Percentiles rank a stretch among this genome's conserved stretches.
Conservation (phyloP, 2,888 invertebrate species). For the Neoaliturus tenellus region DNA sequence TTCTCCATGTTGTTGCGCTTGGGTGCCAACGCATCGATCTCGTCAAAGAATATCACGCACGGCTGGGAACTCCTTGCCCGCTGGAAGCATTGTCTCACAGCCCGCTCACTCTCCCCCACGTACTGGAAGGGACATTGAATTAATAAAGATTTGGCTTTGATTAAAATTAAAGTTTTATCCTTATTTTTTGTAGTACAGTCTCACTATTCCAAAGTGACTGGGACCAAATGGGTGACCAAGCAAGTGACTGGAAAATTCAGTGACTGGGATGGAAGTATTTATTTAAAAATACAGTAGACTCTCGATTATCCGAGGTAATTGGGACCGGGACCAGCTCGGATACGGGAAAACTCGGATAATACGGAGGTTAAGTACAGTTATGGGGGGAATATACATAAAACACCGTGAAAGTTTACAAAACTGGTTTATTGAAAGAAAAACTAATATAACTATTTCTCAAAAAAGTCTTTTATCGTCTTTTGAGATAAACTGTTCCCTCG, state of each 20-base stretch:
- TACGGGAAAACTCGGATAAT: background rate
- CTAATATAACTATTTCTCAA: background rate
- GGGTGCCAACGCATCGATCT: slow-evolving; percentile 97
- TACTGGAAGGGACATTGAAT: too few species aligned
- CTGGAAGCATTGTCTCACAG: slow-evolving; percentile 96
- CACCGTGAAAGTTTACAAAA: background rate
- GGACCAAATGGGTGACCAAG: too few species aligned
- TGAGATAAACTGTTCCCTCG: too few species aligned
- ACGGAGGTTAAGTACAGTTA: background rate
- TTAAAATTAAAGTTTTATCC: too few species aligned
- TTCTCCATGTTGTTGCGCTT: slow-evolving; percentile 87
- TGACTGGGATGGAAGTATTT: too few species aligned
- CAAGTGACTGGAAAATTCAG: too few species aligned
- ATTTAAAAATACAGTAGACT: background rate
- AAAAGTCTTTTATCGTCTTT: too few species aligned
- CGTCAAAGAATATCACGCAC: slow-evolving; percentile 99
- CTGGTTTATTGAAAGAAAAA: background rate
- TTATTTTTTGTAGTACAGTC: too few species aligned
- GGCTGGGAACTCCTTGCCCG: slow-evolving; percentile 96
- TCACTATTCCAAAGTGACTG: too few species aligned
- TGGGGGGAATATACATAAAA: background rate
- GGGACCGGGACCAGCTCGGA: too few species aligned
- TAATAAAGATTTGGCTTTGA: too few species aligned
- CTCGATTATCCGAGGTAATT: background rate
- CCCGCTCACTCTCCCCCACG: slow-evolving; percentile 98